Evolutionary conservation across 2,888 invertebrate species (phyloP).

Genomic region (Caenorhabditis zanzibari): DNA sequence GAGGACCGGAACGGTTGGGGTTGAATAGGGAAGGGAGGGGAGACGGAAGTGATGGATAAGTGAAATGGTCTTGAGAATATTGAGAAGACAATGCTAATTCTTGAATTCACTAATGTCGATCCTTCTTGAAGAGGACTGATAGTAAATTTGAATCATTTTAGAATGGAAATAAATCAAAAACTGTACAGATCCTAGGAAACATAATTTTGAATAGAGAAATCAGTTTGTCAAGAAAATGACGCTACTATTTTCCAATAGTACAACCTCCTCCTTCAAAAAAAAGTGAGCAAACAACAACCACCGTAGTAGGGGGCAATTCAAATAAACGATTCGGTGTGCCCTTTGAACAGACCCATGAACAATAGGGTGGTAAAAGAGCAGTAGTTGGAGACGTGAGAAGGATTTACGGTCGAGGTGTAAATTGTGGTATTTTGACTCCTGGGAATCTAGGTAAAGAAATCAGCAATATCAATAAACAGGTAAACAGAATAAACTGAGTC

Average conservation of each 20-base stretch:
- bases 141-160: too few species aligned
- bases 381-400: background rate
- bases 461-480: background rate
- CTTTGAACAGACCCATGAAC: constrained; percentile 32
- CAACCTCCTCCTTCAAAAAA: background rate
- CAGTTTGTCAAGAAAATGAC: background rate
- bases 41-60: constrained; percentile 31
- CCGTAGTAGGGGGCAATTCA: constrained; percentile 27
- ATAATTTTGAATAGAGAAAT: background rate
- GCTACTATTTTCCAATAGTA: background rate
- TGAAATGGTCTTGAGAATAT: constrained; percentile 38
- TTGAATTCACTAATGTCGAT: too few species aligned
- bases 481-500: background rate
- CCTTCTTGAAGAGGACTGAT: too few species aligned
- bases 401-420: background rate
- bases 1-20: constrained; percentile 26
- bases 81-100: too few species aligned
- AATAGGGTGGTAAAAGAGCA: constrained; percentile 36
- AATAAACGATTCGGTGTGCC: constrained; percentile 48
- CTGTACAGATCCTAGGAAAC: background rate
- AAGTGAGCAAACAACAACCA: constrained; percentile 43
- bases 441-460: background rate
- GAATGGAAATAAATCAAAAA: too few species aligned
- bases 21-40: background rate
- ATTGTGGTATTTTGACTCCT: background rate